These are phyloP conservation scores for Poecilia wingei DNA, from an alignment of 2,797 vertebrate species.

Conservation along the genomic window DNA sequence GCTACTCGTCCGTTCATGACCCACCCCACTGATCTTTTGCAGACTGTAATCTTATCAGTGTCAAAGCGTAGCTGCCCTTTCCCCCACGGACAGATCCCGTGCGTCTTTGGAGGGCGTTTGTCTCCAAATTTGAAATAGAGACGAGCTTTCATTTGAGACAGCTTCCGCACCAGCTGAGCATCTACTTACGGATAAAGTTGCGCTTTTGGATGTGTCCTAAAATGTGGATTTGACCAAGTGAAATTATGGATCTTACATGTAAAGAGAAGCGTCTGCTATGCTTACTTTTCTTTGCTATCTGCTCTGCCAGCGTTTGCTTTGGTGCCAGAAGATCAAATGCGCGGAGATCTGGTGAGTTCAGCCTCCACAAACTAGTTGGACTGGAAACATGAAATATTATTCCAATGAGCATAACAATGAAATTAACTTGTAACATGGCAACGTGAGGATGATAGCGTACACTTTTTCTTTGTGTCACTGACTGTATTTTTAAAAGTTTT, in stretches of 20 bases:
- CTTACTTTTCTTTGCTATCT: conserved; percentile 66
- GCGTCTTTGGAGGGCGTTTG: conserved; percentile 44
- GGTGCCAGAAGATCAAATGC: conserved; percentile 68
- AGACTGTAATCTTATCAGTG: conserved; percentile 77
- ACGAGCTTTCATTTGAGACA: conserved; percentile 13
- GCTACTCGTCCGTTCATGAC: conserved; percentile 37
- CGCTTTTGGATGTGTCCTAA: conserved; percentile 31
- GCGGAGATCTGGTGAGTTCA: conserved; percentile 78
- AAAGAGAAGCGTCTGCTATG: conserved; percentile 63
- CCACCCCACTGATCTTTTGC: conserved; percentile 74
- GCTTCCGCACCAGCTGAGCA: conserved; percentile 14
- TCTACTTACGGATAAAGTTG: background rate
- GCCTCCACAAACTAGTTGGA: background rate
- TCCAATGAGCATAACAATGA: background rate
- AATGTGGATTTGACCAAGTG: conserved; percentile 65
- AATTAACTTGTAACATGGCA: background rate
- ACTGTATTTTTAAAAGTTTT: background rate
- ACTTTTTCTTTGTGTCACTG: background rate
- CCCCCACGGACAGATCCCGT: conserved; percentile 38
- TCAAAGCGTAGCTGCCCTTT: conserved; percentile 62
- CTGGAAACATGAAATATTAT: background rate
- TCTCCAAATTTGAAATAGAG: conserved; percentile 22
- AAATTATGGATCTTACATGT: conserved; percentile 79
- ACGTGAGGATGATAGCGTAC: background rate
- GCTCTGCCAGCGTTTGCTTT: conserved; percentile 60